A percentile compares a stretch with the other conserved stretches of the same genome.
phyloP scores from a whole-genome alignment of 2,113 vertebrate genomes.

The Lonchura striata region DNA sequence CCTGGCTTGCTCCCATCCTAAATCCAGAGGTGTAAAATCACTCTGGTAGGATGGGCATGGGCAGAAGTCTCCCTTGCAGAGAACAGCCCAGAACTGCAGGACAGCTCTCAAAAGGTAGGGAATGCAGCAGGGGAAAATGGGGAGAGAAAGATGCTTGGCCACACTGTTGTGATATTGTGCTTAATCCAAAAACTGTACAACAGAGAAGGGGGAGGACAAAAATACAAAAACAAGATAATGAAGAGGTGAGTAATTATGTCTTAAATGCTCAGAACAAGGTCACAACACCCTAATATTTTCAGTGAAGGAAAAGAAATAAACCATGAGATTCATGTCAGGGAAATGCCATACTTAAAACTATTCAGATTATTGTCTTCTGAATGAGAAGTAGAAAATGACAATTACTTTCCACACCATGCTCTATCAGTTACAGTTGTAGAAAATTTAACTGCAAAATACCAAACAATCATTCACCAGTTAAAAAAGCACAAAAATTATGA shows the following conservation, averaged over 20 bases:
- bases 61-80: not conserved
- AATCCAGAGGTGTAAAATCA: not conserved
- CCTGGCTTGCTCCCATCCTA: not conserved
- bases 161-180: not conserved
- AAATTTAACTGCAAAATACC: not conserved
- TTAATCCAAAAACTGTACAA: not conserved
- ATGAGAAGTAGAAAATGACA: not conserved
- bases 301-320: not conserved
- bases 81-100: not conserved
- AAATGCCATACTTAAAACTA: not conserved
- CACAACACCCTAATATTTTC: not conserved
- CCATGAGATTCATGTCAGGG: not conserved
- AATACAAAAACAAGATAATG: not conserved
- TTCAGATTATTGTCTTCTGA: not conserved
- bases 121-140: not conserved
- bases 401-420: not conserved
- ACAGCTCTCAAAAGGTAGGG: not conserved
- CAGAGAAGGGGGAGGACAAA: not conserved
- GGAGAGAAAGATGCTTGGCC: not conserved
- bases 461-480: not conserved
- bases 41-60: not conserved
- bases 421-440: not conserved
- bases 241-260: not conserved
- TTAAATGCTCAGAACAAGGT: not conserved
- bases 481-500: not conserved